Percentiles rank a stretch among this genome's conserved stretches.
phyloP scores from a whole-genome alignment of 2,797 vertebrate genomes.

The Lagorchestes hirsutus region DNA sequence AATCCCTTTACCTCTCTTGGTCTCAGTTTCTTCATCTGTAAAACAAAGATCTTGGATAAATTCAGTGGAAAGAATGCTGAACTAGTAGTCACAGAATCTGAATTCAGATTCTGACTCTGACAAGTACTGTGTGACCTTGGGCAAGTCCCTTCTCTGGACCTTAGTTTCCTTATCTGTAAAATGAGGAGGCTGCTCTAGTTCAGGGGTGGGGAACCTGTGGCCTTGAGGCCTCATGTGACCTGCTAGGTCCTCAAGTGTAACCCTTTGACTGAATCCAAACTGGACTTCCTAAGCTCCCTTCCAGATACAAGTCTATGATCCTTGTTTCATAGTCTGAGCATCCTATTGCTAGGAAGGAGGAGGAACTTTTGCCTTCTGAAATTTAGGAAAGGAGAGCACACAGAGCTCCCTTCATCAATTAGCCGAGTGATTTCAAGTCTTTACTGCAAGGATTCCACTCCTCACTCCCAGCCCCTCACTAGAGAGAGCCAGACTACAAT shows the following conservation, averaged over 20 bases:
- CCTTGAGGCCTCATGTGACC: no score
- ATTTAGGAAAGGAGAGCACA: not conserved
- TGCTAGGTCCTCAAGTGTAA: no score
- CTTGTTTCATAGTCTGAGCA: not conserved
- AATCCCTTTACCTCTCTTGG: slow-evolving; percentile 17
- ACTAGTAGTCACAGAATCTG: not conserved
- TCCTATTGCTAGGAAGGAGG: not conserved
- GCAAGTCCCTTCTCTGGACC: not conserved
- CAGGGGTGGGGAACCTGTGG: no score
- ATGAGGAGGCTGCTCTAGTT: not conserved
- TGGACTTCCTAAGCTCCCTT: not conserved
- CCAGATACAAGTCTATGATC: not conserved
- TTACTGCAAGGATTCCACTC: not conserved
- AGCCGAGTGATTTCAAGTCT: not conserved
- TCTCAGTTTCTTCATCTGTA: not conserved
- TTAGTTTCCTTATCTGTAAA: not conserved
- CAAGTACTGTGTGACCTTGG: not conserved
- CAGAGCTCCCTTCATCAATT: not conserved
- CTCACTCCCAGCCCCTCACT: not conserved
- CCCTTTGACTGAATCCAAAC: no score
- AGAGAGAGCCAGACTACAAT: not conserved
- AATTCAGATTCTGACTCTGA: not conserved
- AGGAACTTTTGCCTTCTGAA: not conserved
- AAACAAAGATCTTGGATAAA: not conserved
- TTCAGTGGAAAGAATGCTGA: not conserved